Percentiles rank a stretch among this genome's conserved stretches.
phyloP scores from a whole-genome alignment of 1,140 invertebrate species.

The Brachionus plicatilis region DNA sequence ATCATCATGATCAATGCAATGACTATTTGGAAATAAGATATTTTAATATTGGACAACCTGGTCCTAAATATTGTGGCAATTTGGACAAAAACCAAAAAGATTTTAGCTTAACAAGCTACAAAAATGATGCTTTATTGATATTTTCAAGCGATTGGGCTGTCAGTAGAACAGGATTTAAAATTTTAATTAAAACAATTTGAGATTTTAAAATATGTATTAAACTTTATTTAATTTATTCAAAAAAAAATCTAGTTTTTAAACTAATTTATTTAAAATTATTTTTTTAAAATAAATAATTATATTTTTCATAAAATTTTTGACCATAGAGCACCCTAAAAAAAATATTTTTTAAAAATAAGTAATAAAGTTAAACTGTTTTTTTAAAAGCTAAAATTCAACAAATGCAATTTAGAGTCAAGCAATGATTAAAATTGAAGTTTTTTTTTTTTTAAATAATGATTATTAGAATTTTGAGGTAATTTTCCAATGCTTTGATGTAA shows the following conservation, averaged over 20 bases:
- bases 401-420: too few relatives aligned
- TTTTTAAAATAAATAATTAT: not conserved
- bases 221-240: not conserved
- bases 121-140: constrained; percentile 2
- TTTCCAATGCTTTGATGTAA: too few relatives aligned
- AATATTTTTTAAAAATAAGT: not conserved
- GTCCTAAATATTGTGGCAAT: constrained; percentile 38
- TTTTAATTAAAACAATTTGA: not conserved
- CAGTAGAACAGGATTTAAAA: not conserved
- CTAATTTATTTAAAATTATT: not conserved
- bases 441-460: too few relatives aligned
- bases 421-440: too few relatives aligned
- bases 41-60: constrained; percentile 34
- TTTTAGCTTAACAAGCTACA: not conserved
- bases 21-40: constrained; percentile 39
- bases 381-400: not conserved
- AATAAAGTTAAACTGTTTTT: not conserved
- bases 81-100: not conserved
- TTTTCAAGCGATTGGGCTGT: constrained; percentile 36
- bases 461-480: too few relatives aligned
- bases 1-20: constrained; percentile 20
- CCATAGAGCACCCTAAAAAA: not conserved
- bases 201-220: not conserved
- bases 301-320: constrained; percentile 1
- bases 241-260: not conserved